phyloP scores from a whole-genome alignment of 2,888 invertebrate genomes.

The Lasioglossum calceatum region DNA sequence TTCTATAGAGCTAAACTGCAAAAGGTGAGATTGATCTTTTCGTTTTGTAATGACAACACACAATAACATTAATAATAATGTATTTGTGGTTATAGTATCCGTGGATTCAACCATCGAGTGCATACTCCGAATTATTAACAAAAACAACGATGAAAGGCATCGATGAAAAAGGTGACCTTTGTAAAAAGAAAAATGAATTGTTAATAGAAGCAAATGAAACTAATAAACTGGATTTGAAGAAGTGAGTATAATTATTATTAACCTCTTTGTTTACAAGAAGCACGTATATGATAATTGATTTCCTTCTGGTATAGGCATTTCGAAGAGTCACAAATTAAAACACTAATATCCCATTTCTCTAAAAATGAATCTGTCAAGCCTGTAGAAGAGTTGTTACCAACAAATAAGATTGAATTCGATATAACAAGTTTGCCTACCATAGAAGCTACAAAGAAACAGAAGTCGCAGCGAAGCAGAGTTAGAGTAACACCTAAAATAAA shows the following conservation, averaged over 20 bases:
- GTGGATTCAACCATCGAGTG: neutral
- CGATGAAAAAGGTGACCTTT: neutral
- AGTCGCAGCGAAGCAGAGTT: neutral
- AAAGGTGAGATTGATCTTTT: neutral
- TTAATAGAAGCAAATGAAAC: constrained; percentile 31
- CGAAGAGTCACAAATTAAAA: neutral
- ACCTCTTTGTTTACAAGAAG: neutral
- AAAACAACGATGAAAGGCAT: too few relatives aligned
- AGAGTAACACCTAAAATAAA: neutral
- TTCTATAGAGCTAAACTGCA: neutral
- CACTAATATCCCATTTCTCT: constrained; percentile 19
- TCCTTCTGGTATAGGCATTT: constrained; percentile 25
- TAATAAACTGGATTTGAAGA: neutral
- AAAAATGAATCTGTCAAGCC: constrained; percentile 30
- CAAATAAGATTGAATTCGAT: neutral
- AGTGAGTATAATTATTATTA: constrained; percentile 21
- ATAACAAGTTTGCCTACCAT: neutral
- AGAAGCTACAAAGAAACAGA: neutral
- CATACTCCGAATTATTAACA: neutral
- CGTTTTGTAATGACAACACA: neutral
- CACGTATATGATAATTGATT: neutral
- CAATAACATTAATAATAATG: neutral
- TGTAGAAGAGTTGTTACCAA: constrained; percentile 29
- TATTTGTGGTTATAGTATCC: neutral
- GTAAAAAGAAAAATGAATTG: constrained; percentile 22